Percentiles rank a stretch among this genome's conserved stretches.
Evolutionary conservation across 2,888 invertebrate species (phyloP).

Genomic region (Chaetoderma sp.): DNA sequence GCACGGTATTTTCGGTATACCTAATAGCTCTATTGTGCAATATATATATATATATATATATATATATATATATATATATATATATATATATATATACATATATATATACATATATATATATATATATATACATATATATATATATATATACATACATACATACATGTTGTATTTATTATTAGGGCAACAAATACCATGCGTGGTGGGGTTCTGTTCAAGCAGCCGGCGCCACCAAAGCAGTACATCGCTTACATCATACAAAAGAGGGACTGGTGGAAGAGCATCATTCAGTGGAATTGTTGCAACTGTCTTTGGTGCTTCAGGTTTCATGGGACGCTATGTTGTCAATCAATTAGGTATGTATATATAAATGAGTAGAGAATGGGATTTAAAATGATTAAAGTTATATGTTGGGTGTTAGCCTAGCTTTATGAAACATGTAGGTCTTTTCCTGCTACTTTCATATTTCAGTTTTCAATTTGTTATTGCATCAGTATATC

Average conservation of each 20-base stretch:
- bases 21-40: too few species aligned
- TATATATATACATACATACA: too few species aligned
- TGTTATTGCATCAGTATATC: too few species aligned
- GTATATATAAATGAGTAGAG: too few species aligned
- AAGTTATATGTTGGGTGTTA: not conserved
- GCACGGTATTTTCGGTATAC: too few species aligned
- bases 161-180: too few species aligned
- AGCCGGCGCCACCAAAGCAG: slow-evolving; percentile 32
- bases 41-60: too few species aligned
- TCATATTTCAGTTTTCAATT: slow-evolving; percentile 50
- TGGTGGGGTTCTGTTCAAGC: slow-evolving; percentile 36
- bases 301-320: slow-evolving; percentile 96
- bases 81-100: too few species aligned
- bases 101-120: too few species aligned
- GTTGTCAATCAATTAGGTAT: slow-evolving; percentile 92
- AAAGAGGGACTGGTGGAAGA: slow-evolving; percentile 77
- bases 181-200: slow-evolving; percentile 43
- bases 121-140: too few species aligned
- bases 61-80: too few species aligned
- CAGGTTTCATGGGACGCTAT: slow-evolving; percentile 89
- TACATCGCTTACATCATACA: slow-evolving; percentile 47
- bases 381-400: too few species aligned
- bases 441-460: slow-evolving; percentile 5
- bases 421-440: not conserved
- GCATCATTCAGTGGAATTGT: slow-evolving; percentile 97